These are phyloP conservation scores for Sebastes melanostomus DNA, from an alignment of 2,797 vertebrate species.

Conservation along the genomic window DNA sequence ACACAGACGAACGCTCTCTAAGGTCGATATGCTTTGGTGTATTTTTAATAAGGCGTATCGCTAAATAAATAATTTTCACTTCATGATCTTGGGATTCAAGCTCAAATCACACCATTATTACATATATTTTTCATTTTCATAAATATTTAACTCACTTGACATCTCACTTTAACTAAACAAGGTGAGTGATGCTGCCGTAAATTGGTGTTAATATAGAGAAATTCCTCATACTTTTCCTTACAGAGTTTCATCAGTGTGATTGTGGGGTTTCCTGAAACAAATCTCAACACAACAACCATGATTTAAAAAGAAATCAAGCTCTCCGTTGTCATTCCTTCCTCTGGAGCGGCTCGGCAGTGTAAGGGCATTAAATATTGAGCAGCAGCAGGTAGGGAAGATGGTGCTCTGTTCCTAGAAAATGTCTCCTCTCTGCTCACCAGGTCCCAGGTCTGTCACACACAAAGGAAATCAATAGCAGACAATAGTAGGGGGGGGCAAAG, in stretches of 20 bases:
- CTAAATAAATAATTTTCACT: not conserved
- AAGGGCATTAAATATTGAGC: conserved; percentile 60
- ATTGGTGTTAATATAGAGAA: not conserved
- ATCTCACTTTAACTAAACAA: not conserved
- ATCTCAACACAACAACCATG: not conserved
- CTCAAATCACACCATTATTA: not conserved
- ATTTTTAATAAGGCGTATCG: not conserved
- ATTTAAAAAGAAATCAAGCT: not conserved
- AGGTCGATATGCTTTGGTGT: not conserved
- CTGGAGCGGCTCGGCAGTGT: not conserved
- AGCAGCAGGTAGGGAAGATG: conserved; percentile 56
- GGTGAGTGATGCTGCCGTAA: not conserved
- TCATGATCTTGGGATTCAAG: not conserved
- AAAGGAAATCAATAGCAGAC: conserved; percentile 57
- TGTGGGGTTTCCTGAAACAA: not conserved
- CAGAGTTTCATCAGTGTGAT: not conserved
- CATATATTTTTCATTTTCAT: conserved; percentile 1
- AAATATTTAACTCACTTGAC: not conserved
- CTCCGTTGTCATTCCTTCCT: not conserved
- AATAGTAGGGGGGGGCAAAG: not conserved
- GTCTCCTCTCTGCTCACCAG: conserved; percentile 43
- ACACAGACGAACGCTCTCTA: not conserved
- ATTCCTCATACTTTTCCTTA: not conserved
- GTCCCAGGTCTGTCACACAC: conserved; percentile 40
- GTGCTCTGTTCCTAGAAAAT: conserved; percentile 45